These are phyloP conservation scores for Glaucopsyche alexis DNA, from an alignment of 2,888 invertebrate genomes.

Conservation along the genomic window DNA sequence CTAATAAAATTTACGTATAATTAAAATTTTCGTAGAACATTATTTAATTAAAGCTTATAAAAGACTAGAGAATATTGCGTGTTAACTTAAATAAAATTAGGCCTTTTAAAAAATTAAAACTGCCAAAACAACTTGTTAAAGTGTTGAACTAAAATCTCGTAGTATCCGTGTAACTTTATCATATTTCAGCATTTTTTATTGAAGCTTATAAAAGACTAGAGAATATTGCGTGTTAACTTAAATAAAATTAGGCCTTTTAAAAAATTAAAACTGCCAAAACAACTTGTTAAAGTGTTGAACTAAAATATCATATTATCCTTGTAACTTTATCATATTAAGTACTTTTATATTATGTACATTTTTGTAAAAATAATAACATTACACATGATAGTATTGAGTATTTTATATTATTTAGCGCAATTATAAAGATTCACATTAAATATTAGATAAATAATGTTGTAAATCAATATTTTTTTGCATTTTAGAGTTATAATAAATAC, in stretches of 20 bases:
- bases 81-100: not conserved
- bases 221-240: not conserved
- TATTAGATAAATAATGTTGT: constrained; percentile 23
- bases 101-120: not conserved
- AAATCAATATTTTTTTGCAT: not conserved
- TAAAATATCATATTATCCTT: not conserved
- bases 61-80: constrained; percentile 4
- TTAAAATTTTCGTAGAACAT: constrained; percentile 8
- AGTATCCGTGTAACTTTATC: not conserved
- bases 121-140: not conserved
- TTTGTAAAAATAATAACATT: not conserved
- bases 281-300: not conserved
- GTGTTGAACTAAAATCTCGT: not conserved
- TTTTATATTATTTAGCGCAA: constrained; percentile 1
- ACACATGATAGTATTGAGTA: not conserved
- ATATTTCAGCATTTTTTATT: too few relatives aligned
- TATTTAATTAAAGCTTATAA: constrained; percentile 22
- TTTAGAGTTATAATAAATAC: constrained; percentile 13
- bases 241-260: not conserved
- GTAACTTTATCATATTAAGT: not conserved
- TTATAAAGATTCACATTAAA: not conserved
- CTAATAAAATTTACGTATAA: constrained; percentile 19
- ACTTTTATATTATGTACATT: not conserved
- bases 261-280: not conserved
- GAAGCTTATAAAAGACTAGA: constrained; percentile 26